Evolutionary conservation across 2,113 vertebrate genomes (phyloP).

Genomic region (Pterophyllum scalare): DNA sequence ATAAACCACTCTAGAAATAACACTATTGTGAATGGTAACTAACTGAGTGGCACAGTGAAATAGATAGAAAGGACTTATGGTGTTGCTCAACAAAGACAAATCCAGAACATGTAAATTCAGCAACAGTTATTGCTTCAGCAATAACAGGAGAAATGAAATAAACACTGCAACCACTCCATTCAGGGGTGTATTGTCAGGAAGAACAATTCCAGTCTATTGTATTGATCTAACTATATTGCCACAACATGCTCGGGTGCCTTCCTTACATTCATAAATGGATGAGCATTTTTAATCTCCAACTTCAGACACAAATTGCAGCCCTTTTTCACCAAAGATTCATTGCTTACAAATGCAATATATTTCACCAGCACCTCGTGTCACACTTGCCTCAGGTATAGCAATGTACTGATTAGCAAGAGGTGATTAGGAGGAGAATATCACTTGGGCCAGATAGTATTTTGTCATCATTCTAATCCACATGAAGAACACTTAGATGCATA

Average conservation of each 20-base stretch:
- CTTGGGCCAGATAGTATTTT: constrained; percentile 8
- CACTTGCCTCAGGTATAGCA: background rate
- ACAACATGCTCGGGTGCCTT: background rate
- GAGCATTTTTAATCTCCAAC: background rate
- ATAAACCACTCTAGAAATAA: background rate
- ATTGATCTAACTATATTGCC: constrained; percentile 24
- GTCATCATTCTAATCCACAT: background rate
- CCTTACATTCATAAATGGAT: constrained; percentile 5
- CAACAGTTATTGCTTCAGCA: background rate
- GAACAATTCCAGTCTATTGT: constrained; percentile 6
- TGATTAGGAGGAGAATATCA: constrained; percentile 4
- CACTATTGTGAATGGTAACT: background rate
- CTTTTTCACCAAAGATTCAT: constrained; percentile 1
- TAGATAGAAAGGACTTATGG: background rate
- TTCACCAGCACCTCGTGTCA: background rate
- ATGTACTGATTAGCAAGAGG: constrained; percentile 6
- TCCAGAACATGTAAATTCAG: background rate
- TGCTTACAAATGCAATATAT: background rate
- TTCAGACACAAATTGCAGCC: background rate
- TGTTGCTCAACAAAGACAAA: constrained; percentile 16
- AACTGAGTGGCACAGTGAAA: background rate
- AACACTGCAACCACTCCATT: constrained; percentile 17
- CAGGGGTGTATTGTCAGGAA: background rate
- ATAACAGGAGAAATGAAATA: constrained; percentile 8
- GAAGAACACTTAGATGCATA: background rate